Evolutionary conservation across 1,140 invertebrate species (phyloP).

Genomic region (Drosophila kepulauana): DNA sequence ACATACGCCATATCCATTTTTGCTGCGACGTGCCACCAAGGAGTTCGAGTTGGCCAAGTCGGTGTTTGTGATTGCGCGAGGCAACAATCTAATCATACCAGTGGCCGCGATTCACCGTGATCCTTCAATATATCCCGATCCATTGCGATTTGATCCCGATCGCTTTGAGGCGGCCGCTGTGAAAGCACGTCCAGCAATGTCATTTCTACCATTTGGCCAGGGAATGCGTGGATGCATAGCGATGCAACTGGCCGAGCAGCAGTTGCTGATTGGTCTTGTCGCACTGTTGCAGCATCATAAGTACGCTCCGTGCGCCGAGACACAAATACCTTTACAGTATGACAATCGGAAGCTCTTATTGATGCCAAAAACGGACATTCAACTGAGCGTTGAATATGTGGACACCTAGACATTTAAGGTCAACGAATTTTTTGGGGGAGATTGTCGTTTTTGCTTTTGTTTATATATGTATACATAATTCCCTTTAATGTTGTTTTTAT

Average conservation of each 20-base stretch:
- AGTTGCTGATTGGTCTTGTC: conserved; percentile 87
- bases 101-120: conserved; percentile 88
- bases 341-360: conserved; percentile 84
- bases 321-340: conserved; percentile 85
- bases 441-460: conserved; percentile 2
- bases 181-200: conserved; percentile 82
- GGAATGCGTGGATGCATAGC: conserved; percentile 85
- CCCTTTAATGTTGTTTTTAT: conserved; percentile 38
- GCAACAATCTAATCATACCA: conserved; percentile 86
- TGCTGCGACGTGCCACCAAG: conserved; percentile 86
- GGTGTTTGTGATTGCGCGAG: conserved; percentile 85
- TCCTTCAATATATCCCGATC: conserved; percentile 88
- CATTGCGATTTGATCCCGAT: conserved; percentile 89
- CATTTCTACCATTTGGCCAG: conserved; percentile 89
- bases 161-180: conserved; percentile 87
- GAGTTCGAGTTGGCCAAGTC: conserved; percentile 86
- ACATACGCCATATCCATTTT: conserved; percentile 86
- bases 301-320: conserved; percentile 64
- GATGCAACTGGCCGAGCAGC: conserved; percentile 87
- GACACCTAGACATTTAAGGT: conserved; percentile 22
- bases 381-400: conserved; percentile 57
- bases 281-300: conserved; percentile 83
- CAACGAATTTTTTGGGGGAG: neutral
- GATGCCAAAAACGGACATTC: conserved; percentile 72
- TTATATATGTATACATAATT: conserved; percentile 23